These are phyloP conservation scores for Schizopygopsis malacanthus DNA, from an alignment of 2,797 vertebrate genomes.

Conservation along the genomic window DNA sequence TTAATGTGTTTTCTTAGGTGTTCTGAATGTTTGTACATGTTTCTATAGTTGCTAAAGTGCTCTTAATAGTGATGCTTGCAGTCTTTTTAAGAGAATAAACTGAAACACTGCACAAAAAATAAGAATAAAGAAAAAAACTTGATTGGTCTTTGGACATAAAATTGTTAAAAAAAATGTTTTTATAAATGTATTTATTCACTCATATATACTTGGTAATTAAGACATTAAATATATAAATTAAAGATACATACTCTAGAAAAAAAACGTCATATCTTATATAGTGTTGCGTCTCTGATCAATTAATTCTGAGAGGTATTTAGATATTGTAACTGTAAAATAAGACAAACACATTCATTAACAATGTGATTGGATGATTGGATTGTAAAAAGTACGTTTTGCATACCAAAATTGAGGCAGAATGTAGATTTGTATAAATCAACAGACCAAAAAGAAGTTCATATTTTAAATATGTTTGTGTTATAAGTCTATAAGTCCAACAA, in stretches of 20 bases:
- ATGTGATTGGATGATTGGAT: neutral
- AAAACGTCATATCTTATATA: neutral
- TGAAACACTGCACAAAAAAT: neutral
- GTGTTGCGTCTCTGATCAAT: neutral
- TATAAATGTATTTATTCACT: neutral
- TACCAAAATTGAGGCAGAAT: neutral
- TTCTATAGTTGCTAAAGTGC: neutral
- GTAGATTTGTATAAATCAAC: no score
- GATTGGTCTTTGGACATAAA: no score
- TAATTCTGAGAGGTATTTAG: neutral
- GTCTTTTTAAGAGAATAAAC: neutral
- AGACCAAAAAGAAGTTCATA: neutral
- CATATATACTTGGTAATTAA: neutral
- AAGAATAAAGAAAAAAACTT: neutral
- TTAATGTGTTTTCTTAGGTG: neutral
- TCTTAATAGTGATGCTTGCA: neutral
- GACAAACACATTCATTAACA: neutral
- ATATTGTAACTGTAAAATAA: neutral
- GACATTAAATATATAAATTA: neutral
- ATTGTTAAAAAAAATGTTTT: no score
- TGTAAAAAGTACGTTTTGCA: neutral
- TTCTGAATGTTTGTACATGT: neutral
- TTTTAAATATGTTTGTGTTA: neutral
- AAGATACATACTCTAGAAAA: neutral
- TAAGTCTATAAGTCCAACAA: neutral